Percentiles rank a stretch among this genome's conserved stretches.
These are phyloP conservation scores for Phrynocephalus versicolor DNA, from an alignment of 2,113 vertebrate species.

Conservation along the genomic window DNA sequence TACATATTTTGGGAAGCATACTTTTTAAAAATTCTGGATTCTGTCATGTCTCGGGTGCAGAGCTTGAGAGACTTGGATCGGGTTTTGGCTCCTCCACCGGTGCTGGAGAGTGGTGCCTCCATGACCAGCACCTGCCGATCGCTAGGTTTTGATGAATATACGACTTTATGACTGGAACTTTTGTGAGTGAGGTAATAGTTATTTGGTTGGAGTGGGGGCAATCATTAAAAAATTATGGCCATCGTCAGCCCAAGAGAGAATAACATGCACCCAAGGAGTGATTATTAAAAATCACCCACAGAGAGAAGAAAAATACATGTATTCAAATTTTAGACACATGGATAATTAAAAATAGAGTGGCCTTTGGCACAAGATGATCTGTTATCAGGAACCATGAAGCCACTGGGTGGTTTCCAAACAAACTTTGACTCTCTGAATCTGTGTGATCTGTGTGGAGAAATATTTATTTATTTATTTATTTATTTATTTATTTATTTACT, in stretches of 20 bases:
- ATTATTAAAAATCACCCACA: conserved; percentile 38
- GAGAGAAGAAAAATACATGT: conserved; percentile 52
- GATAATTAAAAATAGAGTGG: conserved; percentile 64
- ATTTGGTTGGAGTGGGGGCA: conserved; percentile 54
- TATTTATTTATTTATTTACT: conserved; percentile 1
- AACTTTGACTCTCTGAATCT: conserved; percentile 62
- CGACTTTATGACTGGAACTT: conserved; percentile 31
- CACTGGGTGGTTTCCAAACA: conserved; percentile 69
- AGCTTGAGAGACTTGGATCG: conserved; percentile 52
- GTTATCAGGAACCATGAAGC: conserved; percentile 73
- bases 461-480: neutral
- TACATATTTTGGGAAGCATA: too few relatives aligned
- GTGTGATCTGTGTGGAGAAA: conserved; percentile 63
- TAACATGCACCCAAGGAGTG: conserved; percentile 49
- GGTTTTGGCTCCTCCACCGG: conserved; percentile 10
- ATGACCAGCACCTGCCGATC: conserved; percentile 26
- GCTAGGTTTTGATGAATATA: conserved; percentile 27
- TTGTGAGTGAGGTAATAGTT: conserved; percentile 17
- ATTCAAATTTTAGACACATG: conserved; percentile 57
- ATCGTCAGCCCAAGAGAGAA: conserved; percentile 46
- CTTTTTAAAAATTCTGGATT: conserved; percentile 14
- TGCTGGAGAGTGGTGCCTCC: conserved; percentile 48
- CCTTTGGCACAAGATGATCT: conserved; percentile 53
- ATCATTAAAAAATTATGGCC: conserved; percentile 53
- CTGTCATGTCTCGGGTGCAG: neutral